Base-by-base conservation (phyloP, 2,113 vertebrate genomes). In the Leiothrix lutea region DNA sequence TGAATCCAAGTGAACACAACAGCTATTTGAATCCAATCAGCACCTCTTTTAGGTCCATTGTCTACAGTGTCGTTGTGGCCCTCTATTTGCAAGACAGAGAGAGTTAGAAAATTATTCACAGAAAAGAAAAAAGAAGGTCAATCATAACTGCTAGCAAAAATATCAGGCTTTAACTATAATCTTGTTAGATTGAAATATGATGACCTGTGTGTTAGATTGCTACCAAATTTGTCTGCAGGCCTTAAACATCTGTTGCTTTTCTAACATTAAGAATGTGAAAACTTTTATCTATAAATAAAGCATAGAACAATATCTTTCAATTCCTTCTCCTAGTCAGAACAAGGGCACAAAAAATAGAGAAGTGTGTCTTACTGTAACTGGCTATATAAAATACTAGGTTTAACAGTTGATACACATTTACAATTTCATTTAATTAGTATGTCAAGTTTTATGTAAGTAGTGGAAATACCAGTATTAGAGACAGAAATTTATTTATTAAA, bases 201-300 rank as follows among this genome's bases (percentile, higher is more conserved):
- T 8, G 17, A 61, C 12, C 5, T 36, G 12, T 33, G 14, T 24
- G 11, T 71, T 62, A 47, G 28, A 44, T 47, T 60, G 6, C 31
- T 73, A 53, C 20, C 35, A 33, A 57, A 56, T 66, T 74, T 3
- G 16, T 70, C 36, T 44, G 9, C 58, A 73, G 24, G 58, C 3
- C 2, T 54, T 50, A 86, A 78, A 45, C 3, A 44, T 64, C 38
- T 60, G 14, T 35, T 93, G 56, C 24, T 94, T 74, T 71, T 78
- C 14, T 83, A 45, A 86, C 31, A 44, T 40, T 74, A 38, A 47
- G 67, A 56, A 11, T 51, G 24, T 61, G 73, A 89, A 95, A 94
- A 36, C 5, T 84, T 92, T 81, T 31, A 45, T 75, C 89, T 95
- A 92, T 91, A 96, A 96, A 94, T 94, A 95, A 88, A 94, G 8